Base-by-base conservation (phyloP, 2,888 invertebrate species). In the Miltochrista miniata region DNA sequence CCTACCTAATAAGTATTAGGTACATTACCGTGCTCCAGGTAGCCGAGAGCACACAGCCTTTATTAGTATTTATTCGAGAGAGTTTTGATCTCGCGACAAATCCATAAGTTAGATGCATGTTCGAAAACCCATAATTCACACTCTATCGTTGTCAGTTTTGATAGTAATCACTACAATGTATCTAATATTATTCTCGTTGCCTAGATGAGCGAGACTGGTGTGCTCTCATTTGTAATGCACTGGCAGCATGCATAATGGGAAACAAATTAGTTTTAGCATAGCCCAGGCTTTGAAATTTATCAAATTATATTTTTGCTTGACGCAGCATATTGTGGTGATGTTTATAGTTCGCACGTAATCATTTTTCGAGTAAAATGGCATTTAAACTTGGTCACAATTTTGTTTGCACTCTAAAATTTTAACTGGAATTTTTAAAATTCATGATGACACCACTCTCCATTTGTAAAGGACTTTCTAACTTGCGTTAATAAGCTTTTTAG, bases 11-110 rank as follows among this genome's bases (percentile, higher is more conserved):
- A n/a, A n/a, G n/a, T n/a, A n/a, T n/a, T n/a, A n/a, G n/a, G n/a
- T n/a, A n/a, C n/a, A n/a, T n/a, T n/a, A n/a, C n/a, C n/a, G n/a
- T n/a, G n/a, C n/a, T n/a, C n/a, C n/a, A n/a, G n/a, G n/a, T n/a
- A n/a, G n/a, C n/a, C n/a, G n/a, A n/a, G n/a, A n/a, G n/a, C n/a
- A n/a, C n/a, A n/a, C 18, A 24, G 5, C 18, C 18, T 24, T 24
- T 5, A 81, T 85, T 87, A 85, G 82, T 84, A 83, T 85, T 79
- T 83, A 87, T 85, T 85, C 84, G 79, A 79, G 79, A 79, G 79
- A 83, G 80, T 84, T 83, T 87, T 87, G 85, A 87, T 87, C 18
- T 24, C 2, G 18, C 18, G 18, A 24, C 5, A 24, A 24, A 84
- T 79, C 71, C 58, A n/a, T 55, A 73, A 78, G 68, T 68, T 72